These are phyloP conservation scores for Sialis fuliginosa DNA, from an alignment of 2,888 invertebrate species.

Conservation along the genomic window DNA sequence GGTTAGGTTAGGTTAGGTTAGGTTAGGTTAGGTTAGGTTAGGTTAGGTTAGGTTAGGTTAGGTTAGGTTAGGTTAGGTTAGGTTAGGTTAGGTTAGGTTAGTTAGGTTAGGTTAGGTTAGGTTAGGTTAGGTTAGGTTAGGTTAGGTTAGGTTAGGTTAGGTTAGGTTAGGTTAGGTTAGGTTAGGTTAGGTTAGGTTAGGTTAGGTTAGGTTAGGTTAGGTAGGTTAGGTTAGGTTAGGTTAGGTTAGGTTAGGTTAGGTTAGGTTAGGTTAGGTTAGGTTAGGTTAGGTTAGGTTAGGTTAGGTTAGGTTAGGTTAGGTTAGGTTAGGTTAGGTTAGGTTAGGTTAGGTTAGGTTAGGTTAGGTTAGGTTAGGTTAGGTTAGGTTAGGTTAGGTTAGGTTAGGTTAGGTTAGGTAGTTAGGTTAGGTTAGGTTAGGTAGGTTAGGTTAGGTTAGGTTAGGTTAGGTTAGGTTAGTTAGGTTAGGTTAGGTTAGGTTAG, in stretches of 20 bases:
- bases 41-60: constrained; percentile 10
- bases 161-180: constrained; percentile 11
- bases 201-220: too few species aligned
- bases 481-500: too few species aligned
- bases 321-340: too few species aligned
- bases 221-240: constrained; percentile 10
- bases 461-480: too few species aligned
- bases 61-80: constrained; percentile 9
- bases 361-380: too few species aligned
- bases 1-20: constrained; percentile 3
- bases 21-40: constrained; percentile 10
- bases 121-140: constrained; percentile 10
- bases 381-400: too few species aligned
- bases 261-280: constrained; percentile 10
- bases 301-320: background rate
- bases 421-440: too few species aligned
- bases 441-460: too few species aligned
- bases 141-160: constrained; percentile 10
- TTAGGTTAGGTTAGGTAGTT: too few species aligned
- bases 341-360: too few species aligned
- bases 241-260: constrained; percentile 10
- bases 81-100: too few species aligned
- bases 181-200: constrained; percentile 8
- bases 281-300: constrained; percentile 9
- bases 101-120: constrained; percentile 11